Conservation (phyloP, 2,797 vertebrate genomes). For the Catostomus latipinnis region DNA sequence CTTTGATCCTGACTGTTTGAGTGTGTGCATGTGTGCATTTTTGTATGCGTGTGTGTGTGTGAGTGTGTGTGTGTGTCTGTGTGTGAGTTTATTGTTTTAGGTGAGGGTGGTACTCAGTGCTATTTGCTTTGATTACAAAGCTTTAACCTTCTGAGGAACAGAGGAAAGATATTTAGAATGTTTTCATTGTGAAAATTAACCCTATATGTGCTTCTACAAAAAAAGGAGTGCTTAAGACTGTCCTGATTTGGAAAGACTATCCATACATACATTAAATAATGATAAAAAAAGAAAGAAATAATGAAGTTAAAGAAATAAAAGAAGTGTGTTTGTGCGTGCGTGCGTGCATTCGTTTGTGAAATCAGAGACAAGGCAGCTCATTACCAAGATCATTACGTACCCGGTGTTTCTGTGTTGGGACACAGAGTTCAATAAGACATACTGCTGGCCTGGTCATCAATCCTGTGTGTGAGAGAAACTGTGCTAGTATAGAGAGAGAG, state of each 20-base stretch:
- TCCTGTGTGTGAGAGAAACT: conserved; percentile 7
- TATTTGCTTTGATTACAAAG: conserved; percentile 58
- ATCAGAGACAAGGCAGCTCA: too few relatives aligned
- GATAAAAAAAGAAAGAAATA: too few relatives aligned
- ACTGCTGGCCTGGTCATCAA: too few relatives aligned
- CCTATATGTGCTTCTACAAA: conserved; percentile 22
- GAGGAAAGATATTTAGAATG: conserved; percentile 59
- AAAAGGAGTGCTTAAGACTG: not conserved
- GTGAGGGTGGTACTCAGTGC: conserved; percentile 55
- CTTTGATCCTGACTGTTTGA: conserved; percentile 76
- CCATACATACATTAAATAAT: too few relatives aligned
- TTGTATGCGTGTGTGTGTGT: not conserved
- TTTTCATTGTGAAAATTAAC: conserved; percentile 54
- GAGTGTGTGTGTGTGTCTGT: too few relatives aligned
- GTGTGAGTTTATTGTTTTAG: conserved; percentile 60
- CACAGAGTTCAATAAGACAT: too few relatives aligned
- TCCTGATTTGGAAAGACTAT: too few relatives aligned
- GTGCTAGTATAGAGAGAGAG: too few relatives aligned
- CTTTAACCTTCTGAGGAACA: conserved; percentile 54
- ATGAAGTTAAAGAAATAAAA: too few relatives aligned
- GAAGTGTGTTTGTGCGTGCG: not conserved
- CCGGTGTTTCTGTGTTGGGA: conserved; percentile 22
- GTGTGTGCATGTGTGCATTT: conserved; percentile 53
- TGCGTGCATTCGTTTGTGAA: conserved; percentile 33
- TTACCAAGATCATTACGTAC: too few relatives aligned